Evolutionary conservation across 2,113 vertebrate species (phyloP).

Genomic region (Zootoca vivipara): DNA sequence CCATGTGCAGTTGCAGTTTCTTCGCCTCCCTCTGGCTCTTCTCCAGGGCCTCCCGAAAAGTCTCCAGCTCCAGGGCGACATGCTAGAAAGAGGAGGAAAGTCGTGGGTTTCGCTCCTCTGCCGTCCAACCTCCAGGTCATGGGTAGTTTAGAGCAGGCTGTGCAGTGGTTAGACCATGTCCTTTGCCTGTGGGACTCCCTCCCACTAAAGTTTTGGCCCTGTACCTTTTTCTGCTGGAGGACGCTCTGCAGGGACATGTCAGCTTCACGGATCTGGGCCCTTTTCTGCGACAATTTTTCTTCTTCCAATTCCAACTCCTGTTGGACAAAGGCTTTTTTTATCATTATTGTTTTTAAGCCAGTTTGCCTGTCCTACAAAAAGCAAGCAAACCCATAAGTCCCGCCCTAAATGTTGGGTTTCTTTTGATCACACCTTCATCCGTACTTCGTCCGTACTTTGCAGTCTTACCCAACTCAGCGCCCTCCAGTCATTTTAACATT

Average conservation of each 20-base stretch:
- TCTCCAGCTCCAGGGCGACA: constrained; percentile 40
- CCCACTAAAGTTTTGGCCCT: background rate
- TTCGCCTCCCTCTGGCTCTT: constrained; percentile 56
- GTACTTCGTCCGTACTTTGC: no score
- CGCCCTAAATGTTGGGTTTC: background rate
- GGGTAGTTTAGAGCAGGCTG: background rate
- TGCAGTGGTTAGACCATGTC: no score
- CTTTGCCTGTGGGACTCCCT: no score
- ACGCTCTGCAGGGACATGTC: constrained; percentile 61
- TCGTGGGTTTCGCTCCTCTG: no score
- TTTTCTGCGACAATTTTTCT: constrained; percentile 52
- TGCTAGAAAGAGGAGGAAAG: constrained; percentile 54
- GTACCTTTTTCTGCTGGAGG: constrained; percentile 68
- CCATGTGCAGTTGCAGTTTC: constrained; percentile 40
- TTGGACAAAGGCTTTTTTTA: background rate
- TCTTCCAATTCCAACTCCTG: constrained; percentile 36
- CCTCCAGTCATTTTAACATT: no score
- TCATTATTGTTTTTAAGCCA: background rate
- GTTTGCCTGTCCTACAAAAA: background rate
- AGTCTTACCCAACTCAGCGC: no score
- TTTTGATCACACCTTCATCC: background rate
- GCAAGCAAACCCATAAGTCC: background rate
- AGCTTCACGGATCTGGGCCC: constrained; percentile 57
- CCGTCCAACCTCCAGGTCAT: no score
- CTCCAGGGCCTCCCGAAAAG: constrained; percentile 29